Evolutionary conservation across 2,113 vertebrate species (phyloP).

Genomic region (Chitala chitala): DNA sequence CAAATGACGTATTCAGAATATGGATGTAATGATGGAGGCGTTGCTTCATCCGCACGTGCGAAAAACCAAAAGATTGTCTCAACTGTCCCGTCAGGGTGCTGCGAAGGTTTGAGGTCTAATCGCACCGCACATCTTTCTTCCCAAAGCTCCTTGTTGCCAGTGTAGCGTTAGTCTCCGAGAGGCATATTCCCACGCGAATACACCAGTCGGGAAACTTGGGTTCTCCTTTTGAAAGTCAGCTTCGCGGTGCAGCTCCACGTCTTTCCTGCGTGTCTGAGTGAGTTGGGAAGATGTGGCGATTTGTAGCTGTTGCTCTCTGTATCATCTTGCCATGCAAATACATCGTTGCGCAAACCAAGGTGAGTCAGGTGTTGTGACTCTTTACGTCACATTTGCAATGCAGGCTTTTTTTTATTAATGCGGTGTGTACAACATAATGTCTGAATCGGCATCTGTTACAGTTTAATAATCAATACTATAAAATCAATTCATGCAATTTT

Average conservation of each 20-base stretch:
- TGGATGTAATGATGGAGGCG: not conserved
- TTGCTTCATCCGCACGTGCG: slow-evolving; percentile 7
- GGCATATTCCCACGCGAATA: slow-evolving; percentile 6
- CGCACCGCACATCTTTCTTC: not conserved
- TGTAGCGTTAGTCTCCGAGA: not conserved
- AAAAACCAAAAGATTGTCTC: slow-evolving; percentile 5
- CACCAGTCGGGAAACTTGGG: slow-evolving; percentile 1
- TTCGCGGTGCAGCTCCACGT: no score
- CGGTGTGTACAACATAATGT: not conserved
- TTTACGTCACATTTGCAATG: not conserved
- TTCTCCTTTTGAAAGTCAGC: not conserved
- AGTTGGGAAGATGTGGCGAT: slow-evolving; percentile 56
- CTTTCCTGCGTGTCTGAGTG: not conserved
- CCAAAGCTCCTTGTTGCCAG: not conserved
- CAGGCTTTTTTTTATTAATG: not conserved
- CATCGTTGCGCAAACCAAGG: slow-evolving; percentile 56
- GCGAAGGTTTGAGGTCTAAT: not conserved
- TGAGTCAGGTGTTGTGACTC: slow-evolving; percentile 34
- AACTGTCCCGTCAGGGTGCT: slow-evolving; percentile 1
- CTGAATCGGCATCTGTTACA: no score
- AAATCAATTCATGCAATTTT: not conserved
- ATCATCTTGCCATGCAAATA: slow-evolving; percentile 45
- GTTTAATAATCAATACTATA: no score
- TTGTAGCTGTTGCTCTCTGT: slow-evolving; percentile 47
- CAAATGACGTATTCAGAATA: not conserved